Conservation (phyloP, 2,888 invertebrate species). For the Axea sp. region DNA sequence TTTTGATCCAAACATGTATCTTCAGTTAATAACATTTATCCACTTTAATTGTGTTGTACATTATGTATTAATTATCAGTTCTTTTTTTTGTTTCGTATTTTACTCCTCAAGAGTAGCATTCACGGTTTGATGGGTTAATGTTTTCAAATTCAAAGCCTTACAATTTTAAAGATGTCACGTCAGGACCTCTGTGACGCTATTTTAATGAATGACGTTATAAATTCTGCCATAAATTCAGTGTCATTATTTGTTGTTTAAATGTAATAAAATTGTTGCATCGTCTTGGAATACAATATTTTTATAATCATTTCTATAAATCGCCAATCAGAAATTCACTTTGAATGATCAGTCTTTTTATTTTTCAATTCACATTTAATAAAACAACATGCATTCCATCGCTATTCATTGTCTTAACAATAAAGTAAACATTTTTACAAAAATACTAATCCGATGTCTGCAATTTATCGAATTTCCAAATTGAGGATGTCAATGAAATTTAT, state of each 20-base stretch:
- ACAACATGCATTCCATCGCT: conserved; percentile 10
- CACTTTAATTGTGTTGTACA: neutral
- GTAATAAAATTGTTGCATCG: neutral
- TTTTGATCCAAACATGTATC: neutral
- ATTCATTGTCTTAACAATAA: conserved; percentile 13
- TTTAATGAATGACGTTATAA: neutral
- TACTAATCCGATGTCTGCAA: neutral
- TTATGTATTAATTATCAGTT: conserved; percentile 13
- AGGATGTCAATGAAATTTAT: neutral
- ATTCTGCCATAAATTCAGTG: neutral
- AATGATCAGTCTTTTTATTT: conserved; percentile 23
- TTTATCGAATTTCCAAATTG: neutral
- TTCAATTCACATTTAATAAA: conserved; percentile 13
- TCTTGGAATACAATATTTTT: conserved; percentile 1
- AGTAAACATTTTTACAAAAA: conserved; percentile 8
- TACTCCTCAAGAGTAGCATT: no score
- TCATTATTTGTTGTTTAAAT: neutral
- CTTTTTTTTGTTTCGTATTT: neutral
- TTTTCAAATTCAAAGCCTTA: no score
- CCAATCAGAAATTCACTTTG: conserved; percentile 21
- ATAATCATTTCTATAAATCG: neutral
- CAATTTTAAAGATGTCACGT: no score
- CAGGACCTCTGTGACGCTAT: no score
- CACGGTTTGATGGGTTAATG: no score
- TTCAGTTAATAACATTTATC: conserved; percentile 4